These are phyloP conservation scores for Aphelenchoides avenae DNA, from an alignment of 1,140 invertebrate species.

Conservation along the genomic window DNA sequence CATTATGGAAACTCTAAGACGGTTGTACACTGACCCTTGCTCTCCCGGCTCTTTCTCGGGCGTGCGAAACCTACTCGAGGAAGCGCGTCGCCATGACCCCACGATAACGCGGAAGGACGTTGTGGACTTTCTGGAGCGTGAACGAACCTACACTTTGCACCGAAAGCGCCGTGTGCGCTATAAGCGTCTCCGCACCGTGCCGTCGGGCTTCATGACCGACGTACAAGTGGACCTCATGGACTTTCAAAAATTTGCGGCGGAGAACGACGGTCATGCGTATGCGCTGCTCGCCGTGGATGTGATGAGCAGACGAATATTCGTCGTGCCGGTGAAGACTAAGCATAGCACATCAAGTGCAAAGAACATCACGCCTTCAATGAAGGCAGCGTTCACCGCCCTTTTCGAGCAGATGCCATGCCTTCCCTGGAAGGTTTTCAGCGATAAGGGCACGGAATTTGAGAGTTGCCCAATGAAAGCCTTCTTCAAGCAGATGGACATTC, in stretches of 20 bases:
- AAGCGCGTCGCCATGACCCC: too few species aligned
- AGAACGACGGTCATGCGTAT: slow-evolving; percentile 13
- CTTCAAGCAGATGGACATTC: slow-evolving; percentile 5
- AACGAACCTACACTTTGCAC: slow-evolving; percentile 6
- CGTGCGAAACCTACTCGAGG: too few species aligned
- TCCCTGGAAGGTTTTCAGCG: slow-evolving; percentile 5
- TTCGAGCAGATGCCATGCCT: slow-evolving; percentile 6
- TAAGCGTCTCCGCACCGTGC: neutral
- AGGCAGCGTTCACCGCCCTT: neutral
- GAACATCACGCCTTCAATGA: slow-evolving; percentile 1
- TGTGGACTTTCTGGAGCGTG: slow-evolving; percentile 3
- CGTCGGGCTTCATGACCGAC: slow-evolving; percentile 14
- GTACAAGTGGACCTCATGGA: slow-evolving; percentile 12
- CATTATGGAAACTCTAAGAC: too few species aligned
- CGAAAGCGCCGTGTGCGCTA: neutral
- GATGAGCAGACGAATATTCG: slow-evolving; percentile 5
- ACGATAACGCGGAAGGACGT: too few species aligned
- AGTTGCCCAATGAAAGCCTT: neutral
- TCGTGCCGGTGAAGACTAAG: neutral
- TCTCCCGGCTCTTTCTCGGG: too few species aligned
- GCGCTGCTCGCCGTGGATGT: slow-evolving; percentile 6
- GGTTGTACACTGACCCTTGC: too few species aligned
- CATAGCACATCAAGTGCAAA: too few species aligned
- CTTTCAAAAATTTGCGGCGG: slow-evolving; percentile 1
- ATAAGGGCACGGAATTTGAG: slow-evolving; percentile 13